phyloP scores from a whole-genome alignment of 2,888 invertebrate species.

The Odontomyia ornata region DNA sequence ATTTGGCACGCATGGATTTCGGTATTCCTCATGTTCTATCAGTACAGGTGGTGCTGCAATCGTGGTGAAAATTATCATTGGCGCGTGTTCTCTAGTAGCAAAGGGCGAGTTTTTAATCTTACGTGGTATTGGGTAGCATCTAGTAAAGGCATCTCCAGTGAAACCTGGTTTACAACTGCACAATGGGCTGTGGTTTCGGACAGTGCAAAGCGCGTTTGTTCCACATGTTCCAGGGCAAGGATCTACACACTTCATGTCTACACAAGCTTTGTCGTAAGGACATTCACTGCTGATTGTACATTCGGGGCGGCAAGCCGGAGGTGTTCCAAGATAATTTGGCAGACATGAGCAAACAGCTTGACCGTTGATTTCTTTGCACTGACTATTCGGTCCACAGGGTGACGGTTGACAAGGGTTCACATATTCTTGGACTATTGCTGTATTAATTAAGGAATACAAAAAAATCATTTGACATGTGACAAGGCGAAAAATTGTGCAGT shows the following conservation, averaged over 20 bases:
- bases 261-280: slow-evolving; percentile 72
- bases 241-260: slow-evolving; percentile 75
- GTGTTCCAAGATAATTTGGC: slow-evolving; percentile 71
- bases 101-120: slow-evolving; percentile 52
- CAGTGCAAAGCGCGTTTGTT: slow-evolving; percentile 74
- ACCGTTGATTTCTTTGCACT: slow-evolving; percentile 71
- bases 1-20: slow-evolving; percentile 70
- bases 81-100: too few relatives aligned
- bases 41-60: slow-evolving; percentile 54
- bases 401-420: slow-evolving; percentile 73
- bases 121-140: slow-evolving; percentile 70
- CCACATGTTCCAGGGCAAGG: slow-evolving; percentile 83
- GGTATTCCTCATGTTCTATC: slow-evolving; percentile 52
- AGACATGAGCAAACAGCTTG: slow-evolving; percentile 73
- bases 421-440: slow-evolving; percentile 24
- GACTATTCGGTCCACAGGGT: slow-evolving; percentile 76
- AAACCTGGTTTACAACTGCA: slow-evolving; percentile 75
- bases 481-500: not conserved
- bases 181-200: slow-evolving; percentile 81
- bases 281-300: slow-evolving; percentile 77
- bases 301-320: slow-evolving; percentile 76
- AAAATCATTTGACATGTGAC: not conserved
- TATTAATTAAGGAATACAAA: not conserved
- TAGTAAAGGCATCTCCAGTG: slow-evolving; percentile 79
- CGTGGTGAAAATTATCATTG: too few relatives aligned